A percentile compares a stretch with the other conserved stretches of the same genome.
phyloP scores from a whole-genome alignment of 2,113 vertebrate genomes.

The Agapornis roseicollis region DNA sequence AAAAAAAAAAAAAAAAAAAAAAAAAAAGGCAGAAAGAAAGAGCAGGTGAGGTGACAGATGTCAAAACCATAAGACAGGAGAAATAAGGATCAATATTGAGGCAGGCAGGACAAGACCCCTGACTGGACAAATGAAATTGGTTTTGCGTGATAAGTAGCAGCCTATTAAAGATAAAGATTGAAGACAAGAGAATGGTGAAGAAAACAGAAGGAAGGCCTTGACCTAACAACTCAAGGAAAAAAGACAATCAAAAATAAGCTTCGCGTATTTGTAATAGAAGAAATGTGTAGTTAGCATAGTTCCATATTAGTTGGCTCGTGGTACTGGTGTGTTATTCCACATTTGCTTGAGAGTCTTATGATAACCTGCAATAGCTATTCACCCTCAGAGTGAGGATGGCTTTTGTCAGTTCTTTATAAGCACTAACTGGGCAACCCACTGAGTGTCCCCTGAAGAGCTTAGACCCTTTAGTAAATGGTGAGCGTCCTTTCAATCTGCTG shows the following conservation, averaged over 20 bases:
- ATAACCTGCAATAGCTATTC: neutral
- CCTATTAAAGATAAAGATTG: neutral
- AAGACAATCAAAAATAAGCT: neutral
- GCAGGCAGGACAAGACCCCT: neutral
- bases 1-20: neutral
- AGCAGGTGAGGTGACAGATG: neutral
- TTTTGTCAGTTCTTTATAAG: neutral
- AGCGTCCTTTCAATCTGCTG: neutral
- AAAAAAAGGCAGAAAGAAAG: neutral
- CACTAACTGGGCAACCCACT: neutral
- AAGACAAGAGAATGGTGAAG: neutral
- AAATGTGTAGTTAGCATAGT: neutral
- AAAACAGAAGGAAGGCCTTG: neutral
- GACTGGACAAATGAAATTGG: neutral
- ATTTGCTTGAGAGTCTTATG: neutral
- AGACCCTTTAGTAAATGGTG: neutral
- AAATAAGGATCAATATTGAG: neutral
- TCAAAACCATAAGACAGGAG: neutral
- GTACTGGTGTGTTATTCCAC: neutral
- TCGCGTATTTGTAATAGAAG: neutral
- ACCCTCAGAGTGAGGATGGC: accelerated
- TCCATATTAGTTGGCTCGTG: neutral
- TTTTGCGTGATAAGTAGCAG: neutral
- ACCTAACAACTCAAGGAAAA: neutral
- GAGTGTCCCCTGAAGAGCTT: neutral